Conservation (phyloP, 1,140 invertebrate genomes). For the Cotesia vestalis region DNA sequence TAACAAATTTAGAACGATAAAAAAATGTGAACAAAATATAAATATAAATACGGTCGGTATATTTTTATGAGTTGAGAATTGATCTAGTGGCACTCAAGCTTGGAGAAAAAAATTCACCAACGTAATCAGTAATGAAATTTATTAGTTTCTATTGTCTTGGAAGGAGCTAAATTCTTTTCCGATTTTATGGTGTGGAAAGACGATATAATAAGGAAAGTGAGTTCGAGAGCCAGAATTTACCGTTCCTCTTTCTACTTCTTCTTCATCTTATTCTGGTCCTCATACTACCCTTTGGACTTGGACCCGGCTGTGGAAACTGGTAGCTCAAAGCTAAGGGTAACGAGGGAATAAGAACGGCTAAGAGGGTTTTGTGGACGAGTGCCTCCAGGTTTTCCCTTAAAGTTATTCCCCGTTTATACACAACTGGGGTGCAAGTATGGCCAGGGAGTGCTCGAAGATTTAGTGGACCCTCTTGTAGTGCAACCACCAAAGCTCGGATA, state of each 20-base stretch:
- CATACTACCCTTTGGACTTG: too few species aligned
- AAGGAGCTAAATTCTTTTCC: constrained; percentile 63
- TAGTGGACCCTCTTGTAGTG: constrained; percentile 62
- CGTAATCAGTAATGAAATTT: constrained; percentile 68
- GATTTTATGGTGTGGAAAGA: constrained; percentile 68
- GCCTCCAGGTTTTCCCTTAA: too few species aligned
- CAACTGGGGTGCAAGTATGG: constrained; percentile 37
- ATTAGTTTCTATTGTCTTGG: constrained; percentile 68
- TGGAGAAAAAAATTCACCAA: constrained; percentile 41
- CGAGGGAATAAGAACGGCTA: constrained; percentile 66
- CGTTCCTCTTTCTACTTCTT: constrained; percentile 50
- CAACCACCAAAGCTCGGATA: constrained; percentile 55
- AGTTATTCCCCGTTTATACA: too few species aligned
- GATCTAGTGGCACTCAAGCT: constrained; percentile 25
- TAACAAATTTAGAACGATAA: not conserved
- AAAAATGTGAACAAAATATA: constrained; percentile 4
- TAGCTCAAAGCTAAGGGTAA: constrained; percentile 49
- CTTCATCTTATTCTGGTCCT: too few species aligned
- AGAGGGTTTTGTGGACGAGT: constrained; percentile 32
- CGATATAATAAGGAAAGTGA: constrained; percentile 66
- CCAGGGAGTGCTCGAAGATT: constrained; percentile 53
- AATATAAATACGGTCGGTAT: constrained; percentile 28
- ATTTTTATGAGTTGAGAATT: constrained; percentile 19
- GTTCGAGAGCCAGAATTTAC: constrained; percentile 31
- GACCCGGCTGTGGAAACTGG: constrained; percentile 50